Conservation (phyloP, 1,140 invertebrate species). For the Triops cancriformis region DNA sequence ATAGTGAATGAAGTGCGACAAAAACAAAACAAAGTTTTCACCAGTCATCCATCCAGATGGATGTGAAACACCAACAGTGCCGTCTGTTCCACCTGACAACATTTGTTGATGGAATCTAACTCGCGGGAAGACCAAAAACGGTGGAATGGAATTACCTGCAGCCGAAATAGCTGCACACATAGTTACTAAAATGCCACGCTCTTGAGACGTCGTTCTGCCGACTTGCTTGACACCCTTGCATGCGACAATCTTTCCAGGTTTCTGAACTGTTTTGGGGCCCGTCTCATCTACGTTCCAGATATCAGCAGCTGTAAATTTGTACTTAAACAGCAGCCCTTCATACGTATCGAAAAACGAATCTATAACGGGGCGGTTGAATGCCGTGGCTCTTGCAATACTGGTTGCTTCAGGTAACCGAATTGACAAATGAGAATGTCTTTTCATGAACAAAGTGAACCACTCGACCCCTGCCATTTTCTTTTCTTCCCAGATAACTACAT, state of each 20-base stretch:
- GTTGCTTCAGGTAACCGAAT: conserved; percentile 40
- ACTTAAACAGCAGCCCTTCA: conserved; percentile 34
- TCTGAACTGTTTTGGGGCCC: conserved; percentile 34
- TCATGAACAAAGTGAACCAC: conserved; percentile 40
- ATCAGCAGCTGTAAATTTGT: conserved; percentile 36
- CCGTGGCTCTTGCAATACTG: conserved; percentile 36
- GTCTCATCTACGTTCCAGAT: conserved; percentile 44
- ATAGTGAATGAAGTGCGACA: conserved; percentile 39
- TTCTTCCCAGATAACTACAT: conserved; percentile 34
- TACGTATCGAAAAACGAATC: conserved; percentile 37
- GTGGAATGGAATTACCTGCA: conserved; percentile 36
- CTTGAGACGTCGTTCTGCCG: conserved; percentile 39
- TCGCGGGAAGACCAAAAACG: conserved; percentile 36
- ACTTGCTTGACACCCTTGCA: conserved; percentile 39
- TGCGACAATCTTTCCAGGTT: conserved; percentile 35
- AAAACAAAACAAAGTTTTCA: conserved; percentile 34
- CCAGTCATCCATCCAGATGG: conserved; percentile 37
- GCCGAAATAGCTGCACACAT: conserved; percentile 38
- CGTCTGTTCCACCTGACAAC: conserved; percentile 34
- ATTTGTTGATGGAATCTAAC: conserved; percentile 28
- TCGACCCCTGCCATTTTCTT: conserved; percentile 37
- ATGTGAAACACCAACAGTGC: conserved; percentile 34
- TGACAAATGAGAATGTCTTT: conserved; percentile 36
- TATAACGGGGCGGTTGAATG: conserved; percentile 40
- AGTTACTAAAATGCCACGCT: conserved; percentile 41